Evolutionary conservation across 2,888 invertebrate species (phyloP).

Genomic region (Trissolcus japonicus): DNA sequence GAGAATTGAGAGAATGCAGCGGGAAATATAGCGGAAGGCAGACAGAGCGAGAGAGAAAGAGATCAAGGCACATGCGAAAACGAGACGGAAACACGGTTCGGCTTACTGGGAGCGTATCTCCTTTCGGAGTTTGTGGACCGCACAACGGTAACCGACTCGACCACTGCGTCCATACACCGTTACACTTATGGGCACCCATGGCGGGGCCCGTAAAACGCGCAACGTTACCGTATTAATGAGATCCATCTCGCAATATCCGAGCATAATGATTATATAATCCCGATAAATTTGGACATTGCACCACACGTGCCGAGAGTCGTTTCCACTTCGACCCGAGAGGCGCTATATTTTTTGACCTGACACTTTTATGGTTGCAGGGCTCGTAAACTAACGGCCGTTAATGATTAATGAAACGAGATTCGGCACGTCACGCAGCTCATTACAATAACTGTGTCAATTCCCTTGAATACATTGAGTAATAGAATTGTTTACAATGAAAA

Average conservation of each 20-base stretch:
- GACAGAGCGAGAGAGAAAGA: constrained; percentile 33
- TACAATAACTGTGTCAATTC: constrained; percentile 18
- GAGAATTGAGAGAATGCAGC: constrained; percentile 53
- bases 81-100: constrained; percentile 48
- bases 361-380: constrained; percentile 3
- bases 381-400: background rate
- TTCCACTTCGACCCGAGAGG: background rate
- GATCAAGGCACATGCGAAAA: background rate
- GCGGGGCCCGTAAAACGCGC: constrained; percentile 62
- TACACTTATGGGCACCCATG: constrained; percentile 70
- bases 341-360: constrained; percentile 6
- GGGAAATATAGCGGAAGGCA: constrained; percentile 43
- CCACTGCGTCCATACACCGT: constrained; percentile 70
- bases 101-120: constrained; percentile 58
- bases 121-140: constrained; percentile 73
- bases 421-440: constrained; percentile 4
- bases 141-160: constrained; percentile 70
- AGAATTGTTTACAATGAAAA: background rate
- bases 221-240: constrained; percentile 58
- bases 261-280: constrained; percentile 39
- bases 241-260: constrained; percentile 43
- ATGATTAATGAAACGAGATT: constrained; percentile 19
- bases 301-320: background rate
- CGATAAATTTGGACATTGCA: constrained; percentile 37
- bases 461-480: too few relatives aligned